Base-by-base conservation (phyloP, 2,888 invertebrate species). In the Andrena praecox region DNA sequence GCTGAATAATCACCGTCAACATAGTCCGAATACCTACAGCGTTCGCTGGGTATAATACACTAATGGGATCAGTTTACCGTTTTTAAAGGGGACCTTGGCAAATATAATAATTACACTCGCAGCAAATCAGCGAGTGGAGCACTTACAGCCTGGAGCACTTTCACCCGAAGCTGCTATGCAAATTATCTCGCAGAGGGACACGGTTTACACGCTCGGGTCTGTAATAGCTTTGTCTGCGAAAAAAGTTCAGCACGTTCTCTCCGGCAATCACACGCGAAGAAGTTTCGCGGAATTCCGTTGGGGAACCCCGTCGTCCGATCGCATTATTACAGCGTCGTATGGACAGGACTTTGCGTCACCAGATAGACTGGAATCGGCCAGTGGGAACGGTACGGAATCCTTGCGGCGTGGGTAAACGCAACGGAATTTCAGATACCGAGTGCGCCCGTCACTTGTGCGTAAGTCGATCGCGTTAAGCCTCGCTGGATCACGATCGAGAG, bases 271-370 rank as follows among this genome's bases (percentile, higher is more conserved):
- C 42, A 1, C 42, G 4, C n/a, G 20, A 29, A 29, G 50, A 42
- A 16, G 16, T 77, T 56, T 52, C 5, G 50, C 7, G 63, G 56
- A 59, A 68, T 64, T 20, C 20, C 69, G 16, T 64, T 60, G 27
- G 50, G 10, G 59, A 70, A 75, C 24, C 52, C n/a, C 12, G 29
- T 60, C 16, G 62, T 59, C 52, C 67, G 70, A 52, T 80, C 67
- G 56, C 8, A 27, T 50, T 71, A 71, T 42, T 56, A 54, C 29
- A 50, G 48, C 7, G 56, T 50, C 60, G 69, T 68, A 77, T 70
- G 80, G 79, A 72, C 72, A 72, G 69, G 77, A 79, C 77, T 67
- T 12, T 54, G 76, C 84, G 72, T 75, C 80, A 76, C 80, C 82
- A 66, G 79, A 82, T 73, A 75, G 54, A 31, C 48, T 63, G 52